Percentiles rank a stretch among this genome's conserved stretches.
Conservation (phyloP, 2,113 vertebrate genomes). For the Malurus elegans region DNA sequence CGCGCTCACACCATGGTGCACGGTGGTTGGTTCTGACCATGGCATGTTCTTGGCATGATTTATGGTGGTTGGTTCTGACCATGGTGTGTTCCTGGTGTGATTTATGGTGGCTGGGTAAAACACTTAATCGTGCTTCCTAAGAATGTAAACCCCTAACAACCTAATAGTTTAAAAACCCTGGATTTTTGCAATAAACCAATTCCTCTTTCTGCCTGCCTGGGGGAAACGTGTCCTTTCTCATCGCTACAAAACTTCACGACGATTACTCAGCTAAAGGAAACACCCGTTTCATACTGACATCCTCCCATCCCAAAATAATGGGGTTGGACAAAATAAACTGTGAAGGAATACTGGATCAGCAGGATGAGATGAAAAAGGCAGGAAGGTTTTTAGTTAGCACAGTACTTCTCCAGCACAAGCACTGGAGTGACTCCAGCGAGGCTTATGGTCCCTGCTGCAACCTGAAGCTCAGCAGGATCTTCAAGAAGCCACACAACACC, state of each 20-base stretch:
- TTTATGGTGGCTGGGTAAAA: too few species aligned
- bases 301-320: background rate
- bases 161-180: too few species aligned
- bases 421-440: background rate
- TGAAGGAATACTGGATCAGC: background rate
- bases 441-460: background rate
- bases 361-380: background rate
- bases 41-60: too few species aligned
- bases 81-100: too few species aligned
- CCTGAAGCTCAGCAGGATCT: background rate
- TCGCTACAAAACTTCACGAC: background rate
- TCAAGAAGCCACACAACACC: background rate
- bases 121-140: too few species aligned
- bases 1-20: too few species aligned
- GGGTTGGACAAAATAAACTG: background rate
- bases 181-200: too few species aligned
- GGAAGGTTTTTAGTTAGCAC: background rate
- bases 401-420: background rate
- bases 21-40: too few species aligned
- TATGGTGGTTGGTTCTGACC: too few species aligned
- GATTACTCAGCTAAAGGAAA: background rate
- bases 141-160: too few species aligned
- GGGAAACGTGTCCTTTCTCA: too few species aligned
- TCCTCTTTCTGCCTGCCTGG: too few species aligned
- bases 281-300: rapidly evolving